Conservation (phyloP, 1,140 invertebrate genomes). For the Drosophila yakuba region DNA sequence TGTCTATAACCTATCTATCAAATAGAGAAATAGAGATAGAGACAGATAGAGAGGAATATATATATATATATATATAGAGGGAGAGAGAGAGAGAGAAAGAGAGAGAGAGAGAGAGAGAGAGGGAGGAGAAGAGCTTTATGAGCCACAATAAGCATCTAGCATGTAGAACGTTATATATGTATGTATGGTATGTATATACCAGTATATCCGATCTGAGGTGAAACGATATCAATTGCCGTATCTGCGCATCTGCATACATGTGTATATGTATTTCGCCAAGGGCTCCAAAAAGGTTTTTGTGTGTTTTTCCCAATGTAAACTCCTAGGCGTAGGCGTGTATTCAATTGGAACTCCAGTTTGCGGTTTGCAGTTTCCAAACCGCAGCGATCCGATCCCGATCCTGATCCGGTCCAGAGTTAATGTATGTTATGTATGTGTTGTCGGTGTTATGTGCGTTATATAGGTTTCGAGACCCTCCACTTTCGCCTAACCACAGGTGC, state of each 20-base stretch:
- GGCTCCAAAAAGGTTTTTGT: slow-evolving; percentile 27
- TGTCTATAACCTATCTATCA: slow-evolving; percentile 46
- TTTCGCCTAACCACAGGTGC: background rate
- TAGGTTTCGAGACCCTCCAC: slow-evolving; percentile 10
- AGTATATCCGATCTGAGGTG: slow-evolving; percentile 9
- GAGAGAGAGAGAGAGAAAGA: background rate
- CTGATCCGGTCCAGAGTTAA: slow-evolving; percentile 16
- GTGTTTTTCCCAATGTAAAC: slow-evolving; percentile 4
- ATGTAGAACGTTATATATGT: slow-evolving; percentile 10
- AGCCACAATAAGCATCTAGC: slow-evolving; percentile 7
- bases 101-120: background rate
- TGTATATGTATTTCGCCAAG: slow-evolving; percentile 1
- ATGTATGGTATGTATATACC: background rate
- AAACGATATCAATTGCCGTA: slow-evolving; percentile 8
- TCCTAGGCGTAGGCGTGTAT: slow-evolving; percentile 1
- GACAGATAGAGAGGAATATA: background rate
- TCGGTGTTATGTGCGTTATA: slow-evolving; percentile 41
- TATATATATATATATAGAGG: background rate
- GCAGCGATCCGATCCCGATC: background rate
- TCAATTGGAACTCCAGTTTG: slow-evolving; percentile 14
- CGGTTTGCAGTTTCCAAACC: background rate
- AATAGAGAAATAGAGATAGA: slow-evolving; percentile 12
- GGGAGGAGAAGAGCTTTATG: slow-evolving; percentile 7
- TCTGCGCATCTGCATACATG: background rate
- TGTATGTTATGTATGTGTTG: slow-evolving; percentile 29